Conservation (phyloP, 2,888 invertebrate genomes). For the Selenia dentaria region DNA sequence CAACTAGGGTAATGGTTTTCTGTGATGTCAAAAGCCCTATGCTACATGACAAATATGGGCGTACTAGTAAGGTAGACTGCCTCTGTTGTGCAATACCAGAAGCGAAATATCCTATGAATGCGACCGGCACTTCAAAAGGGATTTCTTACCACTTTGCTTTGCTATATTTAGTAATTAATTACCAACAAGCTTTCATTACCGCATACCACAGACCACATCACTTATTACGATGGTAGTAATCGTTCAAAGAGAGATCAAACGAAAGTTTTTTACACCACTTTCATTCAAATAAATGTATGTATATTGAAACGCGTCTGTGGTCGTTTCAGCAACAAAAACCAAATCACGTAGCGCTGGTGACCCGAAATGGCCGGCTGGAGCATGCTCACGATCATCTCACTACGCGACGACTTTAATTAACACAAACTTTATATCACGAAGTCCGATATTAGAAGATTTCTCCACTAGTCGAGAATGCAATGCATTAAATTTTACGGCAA, state of each 20-base stretch:
- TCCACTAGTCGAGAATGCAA: slow-evolving; percentile 39
- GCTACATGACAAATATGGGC: slow-evolving; percentile 50
- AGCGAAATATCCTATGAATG: slow-evolving; percentile 36
- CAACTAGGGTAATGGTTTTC: neutral
- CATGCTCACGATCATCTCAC: slow-evolving; percentile 37
- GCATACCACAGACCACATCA: slow-evolving; percentile 50
- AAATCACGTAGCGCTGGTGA: slow-evolving; percentile 62
- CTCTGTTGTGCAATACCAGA: slow-evolving; percentile 44
- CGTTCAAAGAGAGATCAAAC: slow-evolving; percentile 42
- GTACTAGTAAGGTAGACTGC: slow-evolving; percentile 30
- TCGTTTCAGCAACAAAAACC: slow-evolving; percentile 51
- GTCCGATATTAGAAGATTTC: slow-evolving; percentile 56
- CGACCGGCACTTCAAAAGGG: slow-evolving; percentile 52
- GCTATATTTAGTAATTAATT: slow-evolving; percentile 45
- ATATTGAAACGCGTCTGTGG: slow-evolving; percentile 42
- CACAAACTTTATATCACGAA: slow-evolving; percentile 46
- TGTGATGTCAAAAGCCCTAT: slow-evolving; percentile 30
- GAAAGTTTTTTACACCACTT: slow-evolving; percentile 52
- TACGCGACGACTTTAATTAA: slow-evolving; percentile 48
- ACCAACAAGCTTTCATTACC: slow-evolving; percentile 51
- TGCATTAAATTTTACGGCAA: too few relatives aligned
- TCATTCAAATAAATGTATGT: slow-evolving; percentile 49
- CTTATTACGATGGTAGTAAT: slow-evolving; percentile 34
- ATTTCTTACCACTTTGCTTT: slow-evolving; percentile 44
- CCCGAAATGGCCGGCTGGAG: slow-evolving; percentile 48